Evolutionary conservation across 2,888 invertebrate species (phyloP).

Genomic region (Meandrusa payeni): DNA sequence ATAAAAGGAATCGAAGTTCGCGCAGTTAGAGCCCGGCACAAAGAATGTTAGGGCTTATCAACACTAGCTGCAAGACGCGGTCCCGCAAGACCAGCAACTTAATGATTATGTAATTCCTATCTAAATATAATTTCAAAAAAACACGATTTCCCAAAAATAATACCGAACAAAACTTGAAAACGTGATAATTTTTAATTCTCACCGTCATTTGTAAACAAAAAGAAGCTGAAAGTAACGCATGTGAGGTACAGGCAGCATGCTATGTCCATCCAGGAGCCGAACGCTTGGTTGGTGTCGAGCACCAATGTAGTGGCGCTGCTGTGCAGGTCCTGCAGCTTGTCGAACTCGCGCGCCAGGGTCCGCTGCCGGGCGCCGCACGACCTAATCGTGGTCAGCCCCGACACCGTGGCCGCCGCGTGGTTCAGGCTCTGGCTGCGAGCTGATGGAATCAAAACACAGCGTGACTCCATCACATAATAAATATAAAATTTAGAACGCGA

Average conservation of each 20-base stretch:
- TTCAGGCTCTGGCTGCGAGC: slow-evolving; percentile 93
- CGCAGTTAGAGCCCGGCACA: no score
- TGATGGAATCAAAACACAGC: slow-evolving; percentile 51
- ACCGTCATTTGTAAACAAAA: slow-evolving; percentile 71
- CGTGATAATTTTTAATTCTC: no score
- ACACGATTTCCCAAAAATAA: no score
- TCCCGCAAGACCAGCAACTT: no score
- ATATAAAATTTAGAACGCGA: no score
- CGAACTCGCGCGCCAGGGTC: slow-evolving; percentile 85
- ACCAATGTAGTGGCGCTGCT: slow-evolving; percentile 83
- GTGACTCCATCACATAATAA: no score
- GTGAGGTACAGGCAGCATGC: slow-evolving; percentile 77
- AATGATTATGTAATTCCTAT: no score
- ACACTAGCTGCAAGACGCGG: no score
- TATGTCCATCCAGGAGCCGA: slow-evolving; percentile 81
- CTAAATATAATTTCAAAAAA: no score
- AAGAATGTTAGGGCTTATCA: no score
- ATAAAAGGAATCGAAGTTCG: no score
- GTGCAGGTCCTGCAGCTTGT: slow-evolving; percentile 82
- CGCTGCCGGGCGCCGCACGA: slow-evolving; percentile 85
- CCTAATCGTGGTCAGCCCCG: slow-evolving; percentile 91
- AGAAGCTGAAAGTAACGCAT: slow-evolving; percentile 85
- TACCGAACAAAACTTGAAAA: no score
- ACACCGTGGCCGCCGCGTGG: slow-evolving; percentile 89
- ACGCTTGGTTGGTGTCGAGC: slow-evolving; percentile 61